Percentiles rank a stretch among this genome's conserved stretches.
These are phyloP conservation scores for Drosophila parvula DNA, from an alignment of 1,140 invertebrate genomes.

Conservation along the genomic window DNA sequence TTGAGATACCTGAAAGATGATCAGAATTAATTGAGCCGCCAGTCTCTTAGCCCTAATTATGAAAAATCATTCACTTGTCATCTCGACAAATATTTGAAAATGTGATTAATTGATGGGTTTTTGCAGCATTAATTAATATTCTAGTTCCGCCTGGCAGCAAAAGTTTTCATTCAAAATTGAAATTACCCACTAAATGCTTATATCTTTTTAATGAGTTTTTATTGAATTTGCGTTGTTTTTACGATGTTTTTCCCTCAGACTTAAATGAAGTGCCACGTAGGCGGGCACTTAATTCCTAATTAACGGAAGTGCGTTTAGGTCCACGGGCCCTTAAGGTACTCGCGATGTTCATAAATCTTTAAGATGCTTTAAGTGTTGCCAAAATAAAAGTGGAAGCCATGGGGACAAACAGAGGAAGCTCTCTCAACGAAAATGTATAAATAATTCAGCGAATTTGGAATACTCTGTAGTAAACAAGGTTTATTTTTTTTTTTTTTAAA, in stretches of 20 bases:
- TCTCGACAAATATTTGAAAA: slow-evolving; percentile 22
- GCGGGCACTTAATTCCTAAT: slow-evolving; percentile 58
- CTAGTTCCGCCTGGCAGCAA: slow-evolving; percentile 28
- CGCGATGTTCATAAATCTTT: slow-evolving; percentile 65
- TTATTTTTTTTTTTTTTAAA: neutral
- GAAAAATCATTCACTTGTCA: slow-evolving; percentile 17
- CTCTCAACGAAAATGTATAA: neutral
- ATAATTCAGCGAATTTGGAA: neutral
- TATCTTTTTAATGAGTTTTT: slow-evolving; percentile 36
- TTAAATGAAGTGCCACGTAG: slow-evolving; percentile 50
- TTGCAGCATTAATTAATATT: slow-evolving; percentile 18
- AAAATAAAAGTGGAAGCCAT: slow-evolving; percentile 36
- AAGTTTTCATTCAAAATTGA: slow-evolving; percentile 23
- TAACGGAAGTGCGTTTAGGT: slow-evolving; percentile 57
- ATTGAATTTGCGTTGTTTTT: slow-evolving; percentile 29
- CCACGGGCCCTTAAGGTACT: slow-evolving; percentile 18
- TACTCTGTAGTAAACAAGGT: slow-evolving; percentile 1
- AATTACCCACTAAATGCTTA: slow-evolving; percentile 23
- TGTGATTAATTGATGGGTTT: slow-evolving; percentile 35
- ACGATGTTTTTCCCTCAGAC: slow-evolving; percentile 18
- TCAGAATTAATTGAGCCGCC: slow-evolving; percentile 15
- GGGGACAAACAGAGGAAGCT: neutral
- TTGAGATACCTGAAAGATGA: slow-evolving; percentile 17
- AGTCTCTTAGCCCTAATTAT: slow-evolving; percentile 15
- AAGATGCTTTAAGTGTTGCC: slow-evolving; percentile 67